These are phyloP conservation scores for Zoanthus sansibaricus DNA, from an alignment of 92 coral and sea anemone species.

Conservation along the genomic window DNA sequence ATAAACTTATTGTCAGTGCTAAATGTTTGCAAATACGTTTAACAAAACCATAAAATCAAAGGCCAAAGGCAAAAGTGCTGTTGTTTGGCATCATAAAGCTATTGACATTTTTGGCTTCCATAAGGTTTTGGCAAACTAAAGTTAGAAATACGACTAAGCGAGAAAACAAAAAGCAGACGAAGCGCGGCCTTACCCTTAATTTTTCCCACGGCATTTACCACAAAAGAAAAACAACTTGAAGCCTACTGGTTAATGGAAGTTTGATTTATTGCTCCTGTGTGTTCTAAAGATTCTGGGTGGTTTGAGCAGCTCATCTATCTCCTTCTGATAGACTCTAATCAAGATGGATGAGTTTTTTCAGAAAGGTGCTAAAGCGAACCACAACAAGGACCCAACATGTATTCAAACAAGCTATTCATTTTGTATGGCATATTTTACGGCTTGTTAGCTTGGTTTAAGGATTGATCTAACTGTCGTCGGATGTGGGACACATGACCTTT, in stretches of 20 bases:
- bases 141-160: neutral
- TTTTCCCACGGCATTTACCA: slow-evolving; percentile 42
- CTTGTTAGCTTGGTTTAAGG: slow-evolving; percentile 31
- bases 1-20: neutral
- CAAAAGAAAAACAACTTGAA: slow-evolving; percentile 23
- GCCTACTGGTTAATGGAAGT: neutral
- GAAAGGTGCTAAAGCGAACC: slow-evolving; percentile 35
- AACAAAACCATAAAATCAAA: neutral
- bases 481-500: slow-evolving; percentile 25
- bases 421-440: neutral
- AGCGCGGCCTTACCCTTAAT: neutral
- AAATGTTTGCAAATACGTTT: neutral
- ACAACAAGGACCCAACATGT: neutral
- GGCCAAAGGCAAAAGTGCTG: neutral
- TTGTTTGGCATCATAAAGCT: neutral
- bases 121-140: neutral
- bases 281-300: slow-evolving; percentile 42
- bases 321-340: slow-evolving; percentile 21
- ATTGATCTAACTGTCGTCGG: slow-evolving; percentile 39
- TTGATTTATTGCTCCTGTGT: slow-evolving; percentile 43
- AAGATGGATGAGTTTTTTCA: slow-evolving; percentile 49
- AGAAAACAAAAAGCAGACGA: neutral
- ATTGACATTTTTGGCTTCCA: neutral
- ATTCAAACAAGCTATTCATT: neutral
- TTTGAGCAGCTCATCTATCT: slow-evolving; percentile 35